These are phyloP conservation scores for Macropodus opercularis DNA, from an alignment of 2,797 vertebrate genomes.

Conservation along the genomic window DNA sequence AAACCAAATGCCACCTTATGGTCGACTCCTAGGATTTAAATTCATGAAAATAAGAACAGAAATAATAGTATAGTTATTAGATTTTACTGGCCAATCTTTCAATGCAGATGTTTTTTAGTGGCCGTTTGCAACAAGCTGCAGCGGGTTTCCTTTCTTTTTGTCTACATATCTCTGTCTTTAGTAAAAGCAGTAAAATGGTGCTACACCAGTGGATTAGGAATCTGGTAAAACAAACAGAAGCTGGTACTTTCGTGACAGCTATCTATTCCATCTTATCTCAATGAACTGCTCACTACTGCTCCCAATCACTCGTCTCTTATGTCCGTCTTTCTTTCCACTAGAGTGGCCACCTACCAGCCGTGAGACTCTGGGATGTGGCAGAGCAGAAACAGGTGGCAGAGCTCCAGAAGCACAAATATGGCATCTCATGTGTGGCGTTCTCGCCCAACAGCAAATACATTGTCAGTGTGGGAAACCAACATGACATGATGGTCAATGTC, in stretches of 20 bases:
- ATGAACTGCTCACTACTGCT: too few species aligned
- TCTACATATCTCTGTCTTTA: slow-evolving; percentile 1
- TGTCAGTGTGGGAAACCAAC: slow-evolving; percentile 94
- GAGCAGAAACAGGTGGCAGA: slow-evolving; percentile 88
- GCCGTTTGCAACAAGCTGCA: slow-evolving; percentile 24
- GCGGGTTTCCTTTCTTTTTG: background rate
- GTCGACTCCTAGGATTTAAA: background rate
- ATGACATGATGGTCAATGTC: slow-evolving; percentile 95
- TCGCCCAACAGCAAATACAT: slow-evolving; percentile 93
- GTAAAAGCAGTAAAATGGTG: too few species aligned
- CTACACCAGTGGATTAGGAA: slow-evolving; percentile 1
- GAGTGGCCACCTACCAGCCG: slow-evolving; percentile 85
- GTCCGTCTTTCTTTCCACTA: slow-evolving; percentile 16
- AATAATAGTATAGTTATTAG: background rate
- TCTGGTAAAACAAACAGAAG: background rate
- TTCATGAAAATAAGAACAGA: background rate
- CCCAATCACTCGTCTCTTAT: too few species aligned
- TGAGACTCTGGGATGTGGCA: slow-evolving; percentile 91
- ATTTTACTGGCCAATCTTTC: background rate
- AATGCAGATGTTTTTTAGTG: background rate
- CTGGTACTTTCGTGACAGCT: background rate
- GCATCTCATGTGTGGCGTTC: slow-evolving; percentile 92
- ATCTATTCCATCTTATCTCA: background rate
- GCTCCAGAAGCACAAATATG: slow-evolving; percentile 92
- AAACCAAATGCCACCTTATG: background rate